Base-by-base conservation (phyloP, 2,888 invertebrate species). In the Psylliodes chrysocephalus region DNA sequence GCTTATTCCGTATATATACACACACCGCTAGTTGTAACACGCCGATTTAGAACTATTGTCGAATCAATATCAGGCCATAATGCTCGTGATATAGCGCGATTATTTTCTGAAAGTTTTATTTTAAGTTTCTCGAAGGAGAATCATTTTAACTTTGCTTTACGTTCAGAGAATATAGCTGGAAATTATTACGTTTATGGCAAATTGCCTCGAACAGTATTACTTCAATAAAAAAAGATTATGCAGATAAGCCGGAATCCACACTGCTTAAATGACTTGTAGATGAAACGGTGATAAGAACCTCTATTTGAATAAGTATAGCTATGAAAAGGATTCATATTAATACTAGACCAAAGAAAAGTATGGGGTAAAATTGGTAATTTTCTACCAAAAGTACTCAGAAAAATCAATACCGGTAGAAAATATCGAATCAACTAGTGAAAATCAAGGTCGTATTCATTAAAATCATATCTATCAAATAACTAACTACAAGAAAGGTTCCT, bases 21-120 rank as follows among this genome's bases (percentile, higher is more conserved):
- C 42, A 38, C 47, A 53, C 3, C 33, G 18, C 18, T 65, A 53
- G 42, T 57, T 52, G 46, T 14, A 46, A 22, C 35, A 51, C 14
- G 18, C 54, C 62, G 49, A 62, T 62, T 59, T 25, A 40, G 54
- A 66, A 66, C 51, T 60, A 62, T 62, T 54, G 53, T 59, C 38
- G 46, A 52, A 49, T 62, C 55, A 35, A 60, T 63, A 57, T 55
- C 19, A 15, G 42, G 46, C 33, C 44, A 33, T 46, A 52, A 46
- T 33, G 40, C 35, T 35, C 40, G 49, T 64, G 63, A 54, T 60
- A 49, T 57, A 47, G 44, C 52, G 53, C 17, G 33, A 64, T 60
- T 47, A 64, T 35, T 60, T 55, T 49, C 30, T 12, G 28, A 52
- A 57, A 63, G 56, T 8, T 60, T 46, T 35, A 19, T 42, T 55